phyloP scores from a whole-genome alignment of 2,888 invertebrate species.

The Hypercompe scribonia region DNA sequence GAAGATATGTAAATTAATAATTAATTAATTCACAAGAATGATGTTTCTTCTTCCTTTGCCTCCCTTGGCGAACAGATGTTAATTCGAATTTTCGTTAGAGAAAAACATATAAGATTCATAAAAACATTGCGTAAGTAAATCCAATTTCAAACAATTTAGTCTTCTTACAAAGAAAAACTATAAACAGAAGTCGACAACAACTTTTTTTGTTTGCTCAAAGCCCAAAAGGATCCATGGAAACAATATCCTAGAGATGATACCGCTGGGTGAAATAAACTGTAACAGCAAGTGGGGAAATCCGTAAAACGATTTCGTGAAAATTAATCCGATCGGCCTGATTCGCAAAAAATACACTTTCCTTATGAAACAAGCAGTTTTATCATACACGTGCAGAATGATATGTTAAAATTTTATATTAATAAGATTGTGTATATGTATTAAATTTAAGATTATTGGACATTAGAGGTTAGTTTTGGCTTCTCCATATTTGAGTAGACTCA shows the following conservation, averaged over 20 bases:
- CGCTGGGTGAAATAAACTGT: slow-evolving; percentile 81
- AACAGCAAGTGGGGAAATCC: slow-evolving; percentile 77
- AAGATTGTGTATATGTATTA: slow-evolving; percentile 25
- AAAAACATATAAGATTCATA: not conserved
- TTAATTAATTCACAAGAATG: not conserved
- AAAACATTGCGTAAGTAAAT: slow-evolving; percentile 25
- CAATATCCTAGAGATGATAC: slow-evolving; percentile 82
- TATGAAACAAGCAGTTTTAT: slow-evolving; percentile 43
- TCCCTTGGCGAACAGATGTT: not conserved
- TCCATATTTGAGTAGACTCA: not conserved
- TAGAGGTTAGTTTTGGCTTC: not conserved
- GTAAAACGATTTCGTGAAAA: slow-evolving; percentile 82
- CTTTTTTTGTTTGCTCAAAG: slow-evolving; percentile 65
- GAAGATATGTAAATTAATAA: not conserved
- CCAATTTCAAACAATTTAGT: slow-evolving; percentile 45
- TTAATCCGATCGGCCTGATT: slow-evolving; percentile 76
- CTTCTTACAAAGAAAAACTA: slow-evolving; percentile 46
- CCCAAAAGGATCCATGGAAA: slow-evolving; percentile 75
- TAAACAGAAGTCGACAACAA: slow-evolving; percentile 45
- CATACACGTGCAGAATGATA: slow-evolving; percentile 32
- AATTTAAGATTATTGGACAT: not conserved
- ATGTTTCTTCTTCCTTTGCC: not conserved
- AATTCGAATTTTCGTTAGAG: not conserved
- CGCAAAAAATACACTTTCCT: slow-evolving; percentile 50
- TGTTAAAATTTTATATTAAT: slow-evolving; percentile 41